These are phyloP conservation scores for Zaprionus ornatus DNA, from an alignment of 1,140 invertebrate species.

Conservation along the genomic window DNA sequence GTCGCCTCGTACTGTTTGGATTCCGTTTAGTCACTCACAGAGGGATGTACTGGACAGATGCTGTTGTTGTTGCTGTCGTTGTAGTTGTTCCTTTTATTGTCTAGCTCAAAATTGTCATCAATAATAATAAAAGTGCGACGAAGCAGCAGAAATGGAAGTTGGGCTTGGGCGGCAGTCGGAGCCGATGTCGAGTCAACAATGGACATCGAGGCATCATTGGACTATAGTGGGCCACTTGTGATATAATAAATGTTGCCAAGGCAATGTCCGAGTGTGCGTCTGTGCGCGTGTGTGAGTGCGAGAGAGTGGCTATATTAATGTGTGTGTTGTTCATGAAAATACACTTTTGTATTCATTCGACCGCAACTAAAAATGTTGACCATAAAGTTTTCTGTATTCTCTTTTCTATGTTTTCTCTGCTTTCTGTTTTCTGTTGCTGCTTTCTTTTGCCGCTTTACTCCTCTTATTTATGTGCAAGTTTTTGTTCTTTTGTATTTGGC, in stretches of 20 bases:
- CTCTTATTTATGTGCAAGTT: slow-evolving; percentile 69
- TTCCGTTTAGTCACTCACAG: slow-evolving; percentile 28
- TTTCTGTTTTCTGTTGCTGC: not conserved
- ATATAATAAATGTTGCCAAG: slow-evolving; percentile 75
- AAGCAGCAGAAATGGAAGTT: slow-evolving; percentile 10
- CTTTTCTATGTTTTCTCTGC: slow-evolving; percentile 14
- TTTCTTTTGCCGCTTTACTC: slow-evolving; percentile 57
- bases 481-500: slow-evolving; percentile 36
- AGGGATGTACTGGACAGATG: slow-evolving; percentile 37
- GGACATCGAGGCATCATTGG: slow-evolving; percentile 42
- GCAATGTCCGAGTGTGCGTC: slow-evolving; percentile 16
- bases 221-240: slow-evolving; percentile 67
- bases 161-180: slow-evolving; percentile 1
- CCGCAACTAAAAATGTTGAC: slow-evolving; percentile 80
- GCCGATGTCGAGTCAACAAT: slow-evolving; percentile 39
- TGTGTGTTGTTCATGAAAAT: slow-evolving; percentile 69
- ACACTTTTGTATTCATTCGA: slow-evolving; percentile 79
- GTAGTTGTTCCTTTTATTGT: slow-evolving; percentile 67
- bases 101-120: slow-evolving; percentile 79
- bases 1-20: slow-evolving; percentile 29
- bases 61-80: slow-evolving; percentile 2
- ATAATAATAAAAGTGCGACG: slow-evolving; percentile 76
- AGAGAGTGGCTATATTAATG: slow-evolving; percentile 40
- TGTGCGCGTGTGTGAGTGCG: not conserved
- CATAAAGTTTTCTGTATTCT: slow-evolving; percentile 61